These are phyloP conservation scores for Adela reaumurella DNA, from an alignment of 2,888 invertebrate species.

Conservation along the genomic window DNA sequence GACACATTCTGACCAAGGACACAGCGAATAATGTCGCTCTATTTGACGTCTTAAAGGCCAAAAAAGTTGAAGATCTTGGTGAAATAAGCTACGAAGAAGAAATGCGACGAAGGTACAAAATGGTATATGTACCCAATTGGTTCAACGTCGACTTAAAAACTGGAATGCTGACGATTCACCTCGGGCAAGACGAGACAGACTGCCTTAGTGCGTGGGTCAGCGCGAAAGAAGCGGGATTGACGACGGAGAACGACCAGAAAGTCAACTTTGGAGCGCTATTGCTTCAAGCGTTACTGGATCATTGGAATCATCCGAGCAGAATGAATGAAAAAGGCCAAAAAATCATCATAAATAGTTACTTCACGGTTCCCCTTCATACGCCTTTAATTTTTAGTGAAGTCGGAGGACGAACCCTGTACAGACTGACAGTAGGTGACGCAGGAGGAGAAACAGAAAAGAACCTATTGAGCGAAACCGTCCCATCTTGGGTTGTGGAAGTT, in stretches of 20 bases:
- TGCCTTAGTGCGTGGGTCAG: slow-evolving; percentile 99
- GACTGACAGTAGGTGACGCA: slow-evolving; percentile 83
- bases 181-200: slow-evolving; percentile 96
- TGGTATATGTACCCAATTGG: slow-evolving; percentile 98
- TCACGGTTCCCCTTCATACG: slow-evolving; percentile 91
- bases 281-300: slow-evolving; percentile 90
- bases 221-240: slow-evolving; percentile 89
- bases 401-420: slow-evolving; percentile 90
- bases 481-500: slow-evolving; percentile 93
- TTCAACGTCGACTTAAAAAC: slow-evolving; percentile 98
- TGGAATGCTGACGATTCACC: slow-evolving; percentile 95
- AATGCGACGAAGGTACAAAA: slow-evolving; percentile 85
- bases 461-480: slow-evolving; percentile 89
- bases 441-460: slow-evolving; percentile 92
- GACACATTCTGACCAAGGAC: slow-evolving; percentile 94
- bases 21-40: slow-evolving; percentile 77
- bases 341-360: slow-evolving; percentile 72
- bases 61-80: slow-evolving; percentile 88
- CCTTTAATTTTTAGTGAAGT: slow-evolving; percentile 97
- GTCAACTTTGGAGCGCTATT: slow-evolving; percentile 95
- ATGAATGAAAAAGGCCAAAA: slow-evolving; percentile 68
- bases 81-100: slow-evolving; percentile 90
- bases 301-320: slow-evolving; percentile 80
- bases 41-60: slow-evolving; percentile 89
- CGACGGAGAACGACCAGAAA: slow-evolving; percentile 76